A percentile compares a stretch with the other conserved stretches of the same genome.
phyloP scores from a whole-genome alignment of 92 coral and sea anemone species.

The Palythoa grandiflora region DNA sequence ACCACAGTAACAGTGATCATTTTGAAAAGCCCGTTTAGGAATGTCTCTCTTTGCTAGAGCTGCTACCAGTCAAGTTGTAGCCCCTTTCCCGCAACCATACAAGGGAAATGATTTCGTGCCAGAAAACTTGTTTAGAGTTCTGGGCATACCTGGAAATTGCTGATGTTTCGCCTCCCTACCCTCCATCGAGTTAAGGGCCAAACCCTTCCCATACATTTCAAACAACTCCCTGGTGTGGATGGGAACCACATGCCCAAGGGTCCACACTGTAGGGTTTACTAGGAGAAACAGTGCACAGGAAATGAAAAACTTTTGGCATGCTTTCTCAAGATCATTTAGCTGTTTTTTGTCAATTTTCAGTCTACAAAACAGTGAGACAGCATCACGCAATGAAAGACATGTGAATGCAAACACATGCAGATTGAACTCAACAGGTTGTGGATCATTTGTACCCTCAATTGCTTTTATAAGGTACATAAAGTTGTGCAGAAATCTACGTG shows the following conservation, averaged over 20 bases:
- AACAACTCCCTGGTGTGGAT: slow-evolving; percentile 59
- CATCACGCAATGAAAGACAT: slow-evolving; percentile 51
- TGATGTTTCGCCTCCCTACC: slow-evolving; percentile 72
- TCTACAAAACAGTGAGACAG: slow-evolving; percentile 63
- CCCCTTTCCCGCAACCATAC: slow-evolving; percentile 63
- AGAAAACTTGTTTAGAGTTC: slow-evolving; percentile 62
- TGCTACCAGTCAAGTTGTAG: slow-evolving; percentile 36
- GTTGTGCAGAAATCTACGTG: slow-evolving; percentile 68
- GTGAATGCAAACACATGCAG: slow-evolving; percentile 61
- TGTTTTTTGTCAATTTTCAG: slow-evolving; percentile 39
- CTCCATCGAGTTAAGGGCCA: slow-evolving; percentile 66
- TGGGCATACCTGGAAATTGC: slow-evolving; percentile 55
- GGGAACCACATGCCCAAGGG: slow-evolving; percentile 62
- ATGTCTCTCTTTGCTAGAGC: slow-evolving; percentile 49
- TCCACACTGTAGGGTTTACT: slow-evolving; percentile 63
- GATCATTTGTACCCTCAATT: slow-evolving; percentile 53
- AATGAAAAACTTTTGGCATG: slow-evolving; percentile 49
- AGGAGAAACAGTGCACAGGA: slow-evolving; percentile 54
- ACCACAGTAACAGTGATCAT: slow-evolving; percentile 63
- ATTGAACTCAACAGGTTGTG: slow-evolving; percentile 25
- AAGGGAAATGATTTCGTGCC: slow-evolving; percentile 64
- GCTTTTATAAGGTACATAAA: slow-evolving; percentile 65
- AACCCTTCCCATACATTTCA: slow-evolving; percentile 59
- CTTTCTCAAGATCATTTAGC: slow-evolving; percentile 48
- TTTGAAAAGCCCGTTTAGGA: slow-evolving; percentile 53